Percentiles rank a stretch among this genome's conserved stretches.
These are phyloP conservation scores for Drosophila quinaria DNA, from an alignment of 2,888 invertebrate species.

Conservation along the genomic window DNA sequence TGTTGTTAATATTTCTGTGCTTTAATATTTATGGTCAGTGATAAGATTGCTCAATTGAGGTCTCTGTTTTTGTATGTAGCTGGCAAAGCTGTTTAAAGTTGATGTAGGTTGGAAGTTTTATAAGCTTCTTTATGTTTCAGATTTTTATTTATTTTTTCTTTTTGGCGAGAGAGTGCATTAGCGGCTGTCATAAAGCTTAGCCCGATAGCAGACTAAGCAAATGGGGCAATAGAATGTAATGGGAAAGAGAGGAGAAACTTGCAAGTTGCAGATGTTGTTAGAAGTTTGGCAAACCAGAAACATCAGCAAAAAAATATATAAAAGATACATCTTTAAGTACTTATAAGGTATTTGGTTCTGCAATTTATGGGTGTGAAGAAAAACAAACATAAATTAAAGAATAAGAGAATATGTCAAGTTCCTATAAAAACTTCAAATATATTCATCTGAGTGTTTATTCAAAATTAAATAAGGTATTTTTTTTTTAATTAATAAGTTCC, in stretches of 20 bases:
- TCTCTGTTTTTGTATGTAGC: constrained; percentile 37
- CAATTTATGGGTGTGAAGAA: too few species aligned
- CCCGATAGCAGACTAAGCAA: constrained; percentile 23
- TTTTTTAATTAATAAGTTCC: too few species aligned
- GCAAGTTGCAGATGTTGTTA: constrained; percentile 5
- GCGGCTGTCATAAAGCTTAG: constrained; percentile 49
- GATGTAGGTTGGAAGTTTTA: constrained; percentile 76
- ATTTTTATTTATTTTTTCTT: constrained; percentile 35
- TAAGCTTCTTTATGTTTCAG: constrained; percentile 58
- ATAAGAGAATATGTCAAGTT: not conserved
- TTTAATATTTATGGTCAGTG: constrained; percentile 73
- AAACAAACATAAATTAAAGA: not conserved
- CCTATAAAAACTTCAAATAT: too few species aligned
- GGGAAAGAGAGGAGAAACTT: not conserved
- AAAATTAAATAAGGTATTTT: too few species aligned
- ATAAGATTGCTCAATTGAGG: constrained; percentile 78
- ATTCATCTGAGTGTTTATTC: too few species aligned
- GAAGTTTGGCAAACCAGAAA: constrained; percentile 5
- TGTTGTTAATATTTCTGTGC: constrained; percentile 37
- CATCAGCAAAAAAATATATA: not conserved
- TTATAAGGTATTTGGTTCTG: too few species aligned
- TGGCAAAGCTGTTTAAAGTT: constrained; percentile 64
- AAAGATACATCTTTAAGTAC: not conserved
- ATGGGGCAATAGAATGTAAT: not conserved
- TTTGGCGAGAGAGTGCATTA: constrained; percentile 31